Percentiles rank a stretch among this genome's conserved stretches.
These are phyloP conservation scores for Cercocebus atys DNA, from an alignment of 2,113 vertebrate species.

Conservation along the genomic window DNA sequence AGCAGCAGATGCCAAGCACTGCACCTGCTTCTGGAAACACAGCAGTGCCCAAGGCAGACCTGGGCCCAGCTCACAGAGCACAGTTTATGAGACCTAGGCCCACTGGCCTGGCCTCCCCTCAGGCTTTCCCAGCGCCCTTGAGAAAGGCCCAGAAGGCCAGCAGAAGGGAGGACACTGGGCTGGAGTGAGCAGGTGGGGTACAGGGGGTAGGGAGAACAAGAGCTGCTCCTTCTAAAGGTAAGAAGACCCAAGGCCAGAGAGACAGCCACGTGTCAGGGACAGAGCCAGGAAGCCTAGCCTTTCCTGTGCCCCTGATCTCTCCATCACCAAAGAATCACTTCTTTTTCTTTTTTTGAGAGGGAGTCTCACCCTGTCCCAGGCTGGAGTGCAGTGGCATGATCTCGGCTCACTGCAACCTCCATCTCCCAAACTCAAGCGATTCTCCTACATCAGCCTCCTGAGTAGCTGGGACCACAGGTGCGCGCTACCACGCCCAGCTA, in stretches of 20 bases:
- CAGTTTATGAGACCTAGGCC: not conserved
- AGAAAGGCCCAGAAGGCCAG: not conserved
- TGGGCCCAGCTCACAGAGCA: not conserved
- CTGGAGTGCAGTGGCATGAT: too few species aligned
- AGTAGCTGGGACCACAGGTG: too few species aligned
- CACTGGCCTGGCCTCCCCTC: not conserved
- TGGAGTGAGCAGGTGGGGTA: fast-evolving
- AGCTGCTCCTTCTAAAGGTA: not conserved
- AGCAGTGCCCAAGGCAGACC: not conserved
- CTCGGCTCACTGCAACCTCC: too few species aligned
- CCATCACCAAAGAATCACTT: not conserved
- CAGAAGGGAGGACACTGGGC: not conserved
- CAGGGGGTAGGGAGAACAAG: not conserved
- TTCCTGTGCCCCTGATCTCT: not conserved
- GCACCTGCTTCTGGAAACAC: not conserved
- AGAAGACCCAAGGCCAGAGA: not conserved
- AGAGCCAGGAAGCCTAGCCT: not conserved
- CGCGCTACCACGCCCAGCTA: too few species aligned
- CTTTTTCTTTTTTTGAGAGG: too few species aligned
- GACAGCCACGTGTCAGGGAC: not conserved
- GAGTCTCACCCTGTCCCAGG: too few species aligned
- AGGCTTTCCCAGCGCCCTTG: not conserved
- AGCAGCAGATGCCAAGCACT: not conserved
- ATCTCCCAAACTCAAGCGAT: too few species aligned
- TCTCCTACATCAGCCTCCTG: too few species aligned